A percentile compares a stretch with the other conserved stretches of the same genome.
These are phyloP conservation scores for Camelus bactrianus DNA, from an alignment of 2,113 vertebrate species.

Conservation along the genomic window DNA sequence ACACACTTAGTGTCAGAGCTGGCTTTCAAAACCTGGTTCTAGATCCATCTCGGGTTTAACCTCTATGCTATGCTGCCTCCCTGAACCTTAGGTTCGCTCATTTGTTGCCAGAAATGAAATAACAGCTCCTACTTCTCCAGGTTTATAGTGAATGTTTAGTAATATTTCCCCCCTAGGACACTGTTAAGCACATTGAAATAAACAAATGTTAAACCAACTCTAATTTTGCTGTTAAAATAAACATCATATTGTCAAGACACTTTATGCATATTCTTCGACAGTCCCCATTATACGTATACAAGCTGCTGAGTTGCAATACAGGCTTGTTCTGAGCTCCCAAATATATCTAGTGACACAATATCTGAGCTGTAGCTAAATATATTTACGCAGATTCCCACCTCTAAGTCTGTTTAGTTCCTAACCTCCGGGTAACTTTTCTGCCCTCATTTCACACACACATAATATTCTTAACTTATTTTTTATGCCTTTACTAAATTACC, in stretches of 20 bases:
- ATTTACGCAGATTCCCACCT: not conserved
- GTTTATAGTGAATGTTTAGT: not conserved
- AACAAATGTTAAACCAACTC: not conserved
- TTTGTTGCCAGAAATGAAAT: not conserved
- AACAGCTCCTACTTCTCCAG: not conserved
- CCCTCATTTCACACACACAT: not conserved
- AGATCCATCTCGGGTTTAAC: not conserved
- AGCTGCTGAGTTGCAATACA: not conserved
- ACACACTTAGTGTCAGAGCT: not conserved
- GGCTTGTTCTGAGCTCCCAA: not conserved
- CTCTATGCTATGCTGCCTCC: not conserved
- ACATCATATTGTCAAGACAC: not conserved
- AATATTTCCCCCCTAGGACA: not conserved
- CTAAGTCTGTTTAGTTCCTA: not conserved
- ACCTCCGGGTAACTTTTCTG: not conserved
- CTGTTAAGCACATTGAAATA: not conserved
- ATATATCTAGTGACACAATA: not conserved
- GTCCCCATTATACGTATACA: not conserved
- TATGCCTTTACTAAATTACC: not conserved
- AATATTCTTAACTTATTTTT: not conserved
- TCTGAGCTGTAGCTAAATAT: not conserved
- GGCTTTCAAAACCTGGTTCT: not conserved
- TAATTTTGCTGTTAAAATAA: not conserved
- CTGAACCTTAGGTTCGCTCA: not conserved
- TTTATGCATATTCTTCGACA: not conserved